phyloP scores from a whole-genome alignment of 2,113 vertebrate genomes.

The Oncorhynchus nerka region DNA sequence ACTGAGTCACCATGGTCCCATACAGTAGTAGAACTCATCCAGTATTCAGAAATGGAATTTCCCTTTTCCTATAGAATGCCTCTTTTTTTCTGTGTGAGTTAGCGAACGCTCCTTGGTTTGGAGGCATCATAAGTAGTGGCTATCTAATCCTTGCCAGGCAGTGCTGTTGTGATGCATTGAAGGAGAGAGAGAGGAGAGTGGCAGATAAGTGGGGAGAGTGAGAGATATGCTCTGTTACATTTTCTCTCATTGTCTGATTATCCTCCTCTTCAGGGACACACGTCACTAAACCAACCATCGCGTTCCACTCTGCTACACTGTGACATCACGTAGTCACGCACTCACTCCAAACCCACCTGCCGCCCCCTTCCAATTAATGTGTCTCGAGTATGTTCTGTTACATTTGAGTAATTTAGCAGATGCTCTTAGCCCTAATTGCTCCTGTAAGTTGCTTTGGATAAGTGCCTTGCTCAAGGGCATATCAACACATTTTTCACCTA shows the following conservation, averaged over 20 bases:
- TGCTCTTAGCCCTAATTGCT: no score
- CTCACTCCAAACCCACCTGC: background rate
- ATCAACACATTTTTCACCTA: no score
- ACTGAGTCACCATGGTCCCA: no score
- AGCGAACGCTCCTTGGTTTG: no score
- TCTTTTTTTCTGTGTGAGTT: no score
- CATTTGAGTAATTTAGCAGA: no score
- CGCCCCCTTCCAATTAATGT: background rate
- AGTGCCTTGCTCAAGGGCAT: no score
- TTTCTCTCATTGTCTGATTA: constrained; percentile 10
- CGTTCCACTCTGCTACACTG: background rate
- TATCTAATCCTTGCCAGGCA: constrained; percentile 8
- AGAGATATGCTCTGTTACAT: no score
- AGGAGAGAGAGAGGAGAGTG: background rate
- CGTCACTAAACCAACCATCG: background rate
- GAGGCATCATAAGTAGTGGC: background rate
- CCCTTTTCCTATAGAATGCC: no score
- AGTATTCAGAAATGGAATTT: no score
- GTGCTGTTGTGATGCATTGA: background rate
- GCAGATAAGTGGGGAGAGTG: background rate
- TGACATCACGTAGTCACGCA: background rate
- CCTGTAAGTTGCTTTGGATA: no score
- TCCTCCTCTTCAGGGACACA: constrained; percentile 11
- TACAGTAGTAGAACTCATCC: no score
- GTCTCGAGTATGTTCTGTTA: background rate